Evolutionary conservation across 1,140 invertebrate species (phyloP).

Genomic region (Parapsyche elsis): DNA sequence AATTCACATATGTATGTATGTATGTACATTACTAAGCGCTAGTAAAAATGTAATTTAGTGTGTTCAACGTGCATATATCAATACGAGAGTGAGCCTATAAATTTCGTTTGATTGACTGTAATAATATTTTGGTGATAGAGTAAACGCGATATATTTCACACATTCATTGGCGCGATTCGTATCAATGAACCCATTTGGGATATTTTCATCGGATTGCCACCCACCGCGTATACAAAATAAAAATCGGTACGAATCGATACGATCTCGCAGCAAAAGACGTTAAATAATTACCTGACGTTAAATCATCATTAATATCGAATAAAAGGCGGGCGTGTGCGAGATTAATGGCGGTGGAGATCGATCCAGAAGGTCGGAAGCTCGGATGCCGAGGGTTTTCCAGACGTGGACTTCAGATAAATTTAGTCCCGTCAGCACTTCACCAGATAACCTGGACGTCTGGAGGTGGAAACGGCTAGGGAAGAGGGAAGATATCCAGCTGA

Average conservation of each 20-base stretch:
- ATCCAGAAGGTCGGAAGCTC: constrained; percentile 49
- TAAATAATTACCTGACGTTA: constrained; percentile 49
- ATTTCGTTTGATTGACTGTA: too few relatives aligned
- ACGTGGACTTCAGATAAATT: constrained; percentile 48
- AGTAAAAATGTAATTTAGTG: too few relatives aligned
- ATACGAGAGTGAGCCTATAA: too few relatives aligned
- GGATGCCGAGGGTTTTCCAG: background rate
- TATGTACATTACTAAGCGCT: too few relatives aligned
- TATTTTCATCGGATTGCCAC: background rate
- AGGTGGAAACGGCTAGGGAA: background rate
- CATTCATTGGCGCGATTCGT: too few relatives aligned
- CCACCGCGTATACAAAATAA: background rate
- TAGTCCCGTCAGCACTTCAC: constrained; percentile 51
- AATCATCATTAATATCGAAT: constrained; percentile 54
- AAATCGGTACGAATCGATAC: background rate
- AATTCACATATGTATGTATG: too few relatives aligned
- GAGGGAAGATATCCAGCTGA: constrained; percentile 36
- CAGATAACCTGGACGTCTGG: constrained; percentile 45
- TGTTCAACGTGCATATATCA: too few relatives aligned
- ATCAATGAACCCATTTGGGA: too few relatives aligned
- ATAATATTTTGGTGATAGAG: too few relatives aligned
- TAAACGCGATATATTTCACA: too few relatives aligned
- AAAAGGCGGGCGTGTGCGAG: constrained; percentile 32
- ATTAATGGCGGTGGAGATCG: constrained; percentile 48
- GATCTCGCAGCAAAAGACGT: background rate